Evolutionary conservation across 2,888 invertebrate genomes (phyloP).

Genomic region (Gryllus longicercus): DNA sequence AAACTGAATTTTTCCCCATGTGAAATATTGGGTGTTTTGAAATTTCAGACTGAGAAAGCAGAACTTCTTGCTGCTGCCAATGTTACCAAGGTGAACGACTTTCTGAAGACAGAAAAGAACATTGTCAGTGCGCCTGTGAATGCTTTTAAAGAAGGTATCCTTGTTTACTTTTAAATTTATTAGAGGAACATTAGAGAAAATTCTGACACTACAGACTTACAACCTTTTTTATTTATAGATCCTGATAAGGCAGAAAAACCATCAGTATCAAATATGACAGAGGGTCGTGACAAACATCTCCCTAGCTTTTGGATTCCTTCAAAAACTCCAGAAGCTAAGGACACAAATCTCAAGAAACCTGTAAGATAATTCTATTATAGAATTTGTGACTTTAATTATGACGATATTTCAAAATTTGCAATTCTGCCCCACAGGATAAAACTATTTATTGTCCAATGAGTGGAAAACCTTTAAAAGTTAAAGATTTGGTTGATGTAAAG

Average conservation of each 20-base stretch:
- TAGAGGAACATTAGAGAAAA: too few species aligned
- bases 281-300: conserved; percentile 72
- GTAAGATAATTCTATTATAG: conserved; percentile 48
- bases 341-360: conserved; percentile 70
- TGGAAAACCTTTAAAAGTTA: conserved; percentile 78
- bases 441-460: conserved; percentile 81
- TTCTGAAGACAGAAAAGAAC: conserved; percentile 78
- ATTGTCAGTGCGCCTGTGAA: conserved; percentile 57
- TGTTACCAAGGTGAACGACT: conserved; percentile 69
- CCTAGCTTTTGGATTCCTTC: conserved; percentile 98
- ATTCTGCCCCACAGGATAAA: conserved; percentile 53
- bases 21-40: neutral
- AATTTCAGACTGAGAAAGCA: conserved; percentile 56
- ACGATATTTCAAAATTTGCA: neutral
- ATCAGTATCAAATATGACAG: conserved; percentile 75
- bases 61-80: conserved; percentile 71
- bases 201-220: too few species aligned
- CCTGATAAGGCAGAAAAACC: conserved; percentile 37
- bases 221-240: neutral
- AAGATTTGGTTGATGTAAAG: conserved; percentile 88
- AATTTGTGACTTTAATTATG: neutral
- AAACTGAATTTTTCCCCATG: neutral
- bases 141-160: conserved; percentile 45
- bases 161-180: conserved; percentile 12
- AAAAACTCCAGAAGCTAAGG: conserved; percentile 81